Evolutionary conservation across 2,888 invertebrate species (phyloP), one percentile per base, ranked within the genome.

Genomic region (Mactromeris polynyma): DNA sequence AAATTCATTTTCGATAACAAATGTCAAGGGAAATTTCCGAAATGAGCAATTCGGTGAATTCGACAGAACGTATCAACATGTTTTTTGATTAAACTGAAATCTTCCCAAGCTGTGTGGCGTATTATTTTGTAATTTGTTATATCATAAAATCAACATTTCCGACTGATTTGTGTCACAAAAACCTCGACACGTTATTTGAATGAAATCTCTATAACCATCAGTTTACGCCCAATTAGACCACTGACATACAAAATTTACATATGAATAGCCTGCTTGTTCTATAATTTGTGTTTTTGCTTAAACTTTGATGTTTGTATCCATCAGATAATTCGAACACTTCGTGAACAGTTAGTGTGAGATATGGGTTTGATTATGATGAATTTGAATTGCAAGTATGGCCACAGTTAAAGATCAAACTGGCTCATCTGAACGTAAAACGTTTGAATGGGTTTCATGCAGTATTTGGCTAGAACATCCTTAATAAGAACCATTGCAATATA

Each of bases 141-240:
- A n/a, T 64, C 58, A 64, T 64, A 64, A 64, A 64, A 64, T 64
- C 58, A 64, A n/a, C 58, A 64, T 64, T 64, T 54, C n/a, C 58
- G 58, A 64, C 58, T n/a, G 58, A 64, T 64, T 64, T 64, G 58
- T 64, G 58, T 64, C 58, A 64, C 58, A 73, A 73, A 73, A 73
- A 73, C 36, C 73, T 33, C 73, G 33, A 73, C 17, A 73, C 33
- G 17, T 19, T 73, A 36, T 31, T 73, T 73, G 19, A 73, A 73
- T 73, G 14, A 2, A 36, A 73, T 73, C 73, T 73, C 36, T 33
- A 9, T 33, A 33, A 14, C 73, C 73, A 73, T 73, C 73, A 73
- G 4, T 73, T 73, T 73, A 33, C 36, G 73, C 73, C 73, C 73
- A 73, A 73, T 73, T 73, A 73, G 73, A 73, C 36, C 73, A 17